Base-by-base conservation (phyloP, 2,797 vertebrate species). In the Anabas testudineus region DNA sequence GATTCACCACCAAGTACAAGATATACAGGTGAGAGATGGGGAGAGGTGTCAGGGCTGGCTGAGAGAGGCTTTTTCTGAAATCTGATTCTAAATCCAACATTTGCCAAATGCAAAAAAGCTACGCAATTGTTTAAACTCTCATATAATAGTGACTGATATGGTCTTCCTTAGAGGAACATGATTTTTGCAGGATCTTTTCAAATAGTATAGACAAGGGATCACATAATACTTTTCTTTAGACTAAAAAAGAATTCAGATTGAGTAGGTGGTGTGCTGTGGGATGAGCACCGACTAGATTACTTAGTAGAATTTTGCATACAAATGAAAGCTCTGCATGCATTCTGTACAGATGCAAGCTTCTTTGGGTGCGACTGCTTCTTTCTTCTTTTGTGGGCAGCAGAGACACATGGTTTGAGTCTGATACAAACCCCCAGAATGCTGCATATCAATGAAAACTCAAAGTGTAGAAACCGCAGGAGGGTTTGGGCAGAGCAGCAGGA, bases 1-100 rank as follows among this genome's bases (percentile, higher is more conserved):
- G 97, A 92, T 99, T 98, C 95, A 96, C 94, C 91, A 98, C 97
- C 75, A 96, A 96, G 94, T 99, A 98, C 95, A 98, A 98, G 94
- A 99, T 99, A 90, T 99, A 98, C 96, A 98, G 97, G 97, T 99
- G 95, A 94, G 92, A 57, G 30, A 19, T 4, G 42, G n/a, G 45
- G 19, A 10, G 16, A 1, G 1, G 24, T 0, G 22, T 15, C 34
- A 21, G n/a, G 9, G 24, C 48, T 37, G 46, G 1, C 15, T 53
- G 37, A 15, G 12, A 21, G n/a, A 49, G 32, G 30, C 9, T 63
- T 41, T 30, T 54, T 47, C 26, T 67, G n/a, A 49, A 57, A 63
- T 22, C 2, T 13, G 3, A 43, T 39, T n/a, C 2, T 15, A 1
- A 28, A 32, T 10, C 24, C 1, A 37, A 51, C 62, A 42, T 18